These are phyloP conservation scores for Aphaenogaster floridana DNA, from an alignment of 1,140 invertebrate species.

Conservation along the genomic window DNA sequence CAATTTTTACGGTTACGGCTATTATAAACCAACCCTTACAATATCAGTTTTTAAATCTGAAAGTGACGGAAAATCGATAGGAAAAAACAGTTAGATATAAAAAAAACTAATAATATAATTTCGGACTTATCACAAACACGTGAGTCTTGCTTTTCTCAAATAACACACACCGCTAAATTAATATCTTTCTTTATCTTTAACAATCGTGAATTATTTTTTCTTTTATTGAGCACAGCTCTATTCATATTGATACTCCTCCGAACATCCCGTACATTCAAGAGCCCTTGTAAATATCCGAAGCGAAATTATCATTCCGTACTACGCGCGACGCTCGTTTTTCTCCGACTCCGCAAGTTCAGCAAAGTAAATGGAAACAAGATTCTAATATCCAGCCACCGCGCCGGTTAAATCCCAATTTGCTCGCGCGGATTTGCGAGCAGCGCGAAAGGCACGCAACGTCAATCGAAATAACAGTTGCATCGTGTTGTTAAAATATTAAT, in stretches of 20 bases:
- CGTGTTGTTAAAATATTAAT: slow-evolving; percentile 41
- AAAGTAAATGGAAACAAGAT: not conserved
- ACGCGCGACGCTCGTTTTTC: slow-evolving; percentile 25
- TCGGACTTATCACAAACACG: not conserved
- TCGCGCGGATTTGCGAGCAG: slow-evolving; percentile 7
- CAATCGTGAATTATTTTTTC: not conserved
- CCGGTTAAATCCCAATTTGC: slow-evolving; percentile 24
- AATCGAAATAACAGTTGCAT: slow-evolving; percentile 24
- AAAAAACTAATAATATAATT: not conserved
- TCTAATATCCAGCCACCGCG: slow-evolving; percentile 8
- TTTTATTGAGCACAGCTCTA: not conserved
- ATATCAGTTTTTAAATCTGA: not conserved
- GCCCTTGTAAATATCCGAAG: not conserved
- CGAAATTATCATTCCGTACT: slow-evolving; percentile 40
- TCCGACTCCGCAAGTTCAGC: not conserved
- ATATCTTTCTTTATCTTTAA: not conserved
- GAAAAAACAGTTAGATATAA: not conserved
- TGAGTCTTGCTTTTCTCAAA: not conserved
- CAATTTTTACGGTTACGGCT: too few species aligned
- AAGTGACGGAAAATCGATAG: not conserved
- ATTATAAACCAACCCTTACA: too few species aligned
- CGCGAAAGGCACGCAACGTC: not conserved
- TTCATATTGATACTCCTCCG: not conserved
- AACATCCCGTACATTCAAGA: not conserved
- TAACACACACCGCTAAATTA: too few species aligned